These are phyloP conservation scores for Nephrotoma guestfalica DNA, from an alignment of 2,888 invertebrate genomes.

Conservation along the genomic window DNA sequence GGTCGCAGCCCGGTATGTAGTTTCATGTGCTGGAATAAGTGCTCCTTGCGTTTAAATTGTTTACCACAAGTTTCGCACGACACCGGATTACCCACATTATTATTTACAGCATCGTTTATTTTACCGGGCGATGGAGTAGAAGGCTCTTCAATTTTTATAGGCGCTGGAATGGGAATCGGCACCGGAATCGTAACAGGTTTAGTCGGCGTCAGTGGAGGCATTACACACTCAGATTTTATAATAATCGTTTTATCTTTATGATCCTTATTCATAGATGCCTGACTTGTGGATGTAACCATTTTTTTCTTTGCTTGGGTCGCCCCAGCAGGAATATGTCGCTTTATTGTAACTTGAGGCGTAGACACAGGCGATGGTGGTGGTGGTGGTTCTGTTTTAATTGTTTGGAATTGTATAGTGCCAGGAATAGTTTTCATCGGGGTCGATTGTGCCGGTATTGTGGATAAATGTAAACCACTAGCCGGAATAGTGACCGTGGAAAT, in stretches of 20 bases:
- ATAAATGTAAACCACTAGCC: slow-evolving; percentile 11
- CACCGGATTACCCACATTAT: neutral
- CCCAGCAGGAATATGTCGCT: slow-evolving; percentile 17
- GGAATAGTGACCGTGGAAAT: slow-evolving; percentile 10
- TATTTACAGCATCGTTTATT: neutral
- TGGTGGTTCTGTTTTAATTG: slow-evolving; percentile 16
- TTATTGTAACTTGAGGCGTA: slow-evolving; percentile 8
- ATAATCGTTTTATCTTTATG: slow-evolving; percentile 22
- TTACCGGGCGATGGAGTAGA: slow-evolving; percentile 2
- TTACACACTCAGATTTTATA: slow-evolving; percentile 20
- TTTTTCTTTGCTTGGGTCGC: slow-evolving; percentile 8
- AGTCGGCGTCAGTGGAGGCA: slow-evolving; percentile 19
- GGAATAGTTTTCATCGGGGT: slow-evolving; percentile 19
- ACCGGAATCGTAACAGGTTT: slow-evolving; percentile 21
- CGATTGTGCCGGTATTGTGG: slow-evolving; percentile 18
- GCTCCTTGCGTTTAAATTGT: slow-evolving; percentile 52
- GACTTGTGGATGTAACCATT: slow-evolving; percentile 16
- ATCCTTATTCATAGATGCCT: slow-evolving; percentile 20
- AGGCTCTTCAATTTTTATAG: neutral
- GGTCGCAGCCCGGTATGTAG: slow-evolving; percentile 51
- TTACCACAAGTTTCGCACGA: slow-evolving; percentile 44
- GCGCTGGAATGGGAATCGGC: slow-evolving; percentile 16
- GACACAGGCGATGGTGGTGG: neutral
- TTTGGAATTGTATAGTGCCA: slow-evolving; percentile 15
- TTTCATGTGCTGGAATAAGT: slow-evolving; percentile 51